Percentiles rank a stretch among this genome's conserved stretches.
phyloP scores from a whole-genome alignment of 2,797 vertebrate genomes.

The Nothura maculosa region DNA sequence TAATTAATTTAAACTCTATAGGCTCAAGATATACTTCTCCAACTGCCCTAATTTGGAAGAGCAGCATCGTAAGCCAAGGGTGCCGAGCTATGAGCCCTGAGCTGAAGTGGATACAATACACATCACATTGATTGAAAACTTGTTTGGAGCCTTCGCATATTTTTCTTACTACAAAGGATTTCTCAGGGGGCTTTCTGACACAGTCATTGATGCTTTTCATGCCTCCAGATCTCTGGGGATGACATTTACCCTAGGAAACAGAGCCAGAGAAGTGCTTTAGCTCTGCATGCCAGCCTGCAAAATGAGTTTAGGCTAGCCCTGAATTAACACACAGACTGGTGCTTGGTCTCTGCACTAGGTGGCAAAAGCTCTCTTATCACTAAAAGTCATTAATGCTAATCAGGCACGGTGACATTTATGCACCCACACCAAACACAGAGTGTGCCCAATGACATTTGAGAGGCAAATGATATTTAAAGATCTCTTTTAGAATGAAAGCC shows the following conservation, averaged over 20 bases:
- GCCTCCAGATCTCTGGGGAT: not conserved
- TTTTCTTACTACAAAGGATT: not conserved
- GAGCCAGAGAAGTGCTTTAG: not conserved
- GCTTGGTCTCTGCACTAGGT: not conserved
- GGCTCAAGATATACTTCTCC: not conserved
- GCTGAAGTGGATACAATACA: too few species aligned
- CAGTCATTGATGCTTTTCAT: not conserved
- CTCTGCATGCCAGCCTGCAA: not conserved
- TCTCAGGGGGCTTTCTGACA: not conserved
- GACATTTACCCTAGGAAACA: not conserved
- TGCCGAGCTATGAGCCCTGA: not conserved
- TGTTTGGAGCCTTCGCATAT: not conserved
- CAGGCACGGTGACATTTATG: accelerated
- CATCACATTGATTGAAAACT: not conserved
- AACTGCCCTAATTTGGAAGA: not conserved
- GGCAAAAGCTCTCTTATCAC: not conserved
- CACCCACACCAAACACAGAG: not conserved
- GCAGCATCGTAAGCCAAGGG: not conserved
- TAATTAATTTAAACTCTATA: constrained; percentile 35
- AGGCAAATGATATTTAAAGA: not conserved
- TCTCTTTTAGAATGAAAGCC: not conserved
- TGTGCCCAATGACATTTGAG: not conserved
- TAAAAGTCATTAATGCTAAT: not conserved
- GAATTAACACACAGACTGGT: not conserved
- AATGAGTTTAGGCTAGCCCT: not conserved